Evolutionary conservation across 37 sponge, comb jelly and placozoan species (phyloP).

Genomic region (Halisarca cf. caerulea): DNA sequence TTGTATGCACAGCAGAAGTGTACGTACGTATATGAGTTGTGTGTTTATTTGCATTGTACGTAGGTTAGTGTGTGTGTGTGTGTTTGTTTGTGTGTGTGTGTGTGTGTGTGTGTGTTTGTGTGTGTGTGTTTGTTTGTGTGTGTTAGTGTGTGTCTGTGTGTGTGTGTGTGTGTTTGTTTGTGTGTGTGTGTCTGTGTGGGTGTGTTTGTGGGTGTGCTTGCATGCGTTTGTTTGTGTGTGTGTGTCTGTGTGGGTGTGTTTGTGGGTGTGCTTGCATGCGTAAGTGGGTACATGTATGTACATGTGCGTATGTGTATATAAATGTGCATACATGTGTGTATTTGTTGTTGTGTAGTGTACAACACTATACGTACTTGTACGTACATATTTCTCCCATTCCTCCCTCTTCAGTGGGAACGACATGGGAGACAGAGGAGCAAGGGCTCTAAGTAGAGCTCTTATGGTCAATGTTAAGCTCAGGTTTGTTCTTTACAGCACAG

Average conservation of each 20-base stretch:
- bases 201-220: background rate
- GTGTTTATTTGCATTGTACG: too few relatives aligned
- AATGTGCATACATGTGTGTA: background rate
- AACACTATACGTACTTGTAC: too few relatives aligned
- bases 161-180: too few relatives aligned
- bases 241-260: too few relatives aligned
- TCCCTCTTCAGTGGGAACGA: constrained; percentile 67
- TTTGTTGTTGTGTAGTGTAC: background rate
- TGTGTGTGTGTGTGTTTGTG: background rate
- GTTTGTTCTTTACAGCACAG: too few relatives aligned
- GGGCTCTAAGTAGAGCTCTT: constrained; percentile 51
- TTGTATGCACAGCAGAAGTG: background rate
- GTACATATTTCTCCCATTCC: too few relatives aligned
- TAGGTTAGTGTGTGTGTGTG: too few relatives aligned
- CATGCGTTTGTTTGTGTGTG: background rate
- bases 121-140: too few relatives aligned
- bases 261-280: too few relatives aligned
- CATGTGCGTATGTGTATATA: background rate
- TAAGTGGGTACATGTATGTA: background rate
- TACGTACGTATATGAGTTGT: background rate
- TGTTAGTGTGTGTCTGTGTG: too few relatives aligned
- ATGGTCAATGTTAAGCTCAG: constrained; percentile 32
- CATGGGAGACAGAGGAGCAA: constrained; percentile 62
- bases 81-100: too few relatives aligned
- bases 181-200: too few relatives aligned